phyloP scores from a whole-genome alignment of 2,888 invertebrate genomes.

The Endomychus coccineus region DNA sequence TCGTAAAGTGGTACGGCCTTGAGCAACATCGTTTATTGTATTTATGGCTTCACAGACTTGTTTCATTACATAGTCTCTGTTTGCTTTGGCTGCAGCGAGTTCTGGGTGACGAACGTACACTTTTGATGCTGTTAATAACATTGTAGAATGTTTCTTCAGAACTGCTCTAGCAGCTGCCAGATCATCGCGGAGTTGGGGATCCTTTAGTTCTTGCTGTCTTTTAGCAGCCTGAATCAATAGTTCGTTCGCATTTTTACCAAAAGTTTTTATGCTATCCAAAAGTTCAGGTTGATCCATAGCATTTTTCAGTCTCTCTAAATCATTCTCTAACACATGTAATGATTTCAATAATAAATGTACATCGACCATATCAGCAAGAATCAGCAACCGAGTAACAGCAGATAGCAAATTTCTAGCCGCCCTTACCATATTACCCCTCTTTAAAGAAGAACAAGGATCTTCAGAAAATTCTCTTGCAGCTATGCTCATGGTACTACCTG shows the following conservation, averaged over 20 bases:
- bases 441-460: constrained; percentile 93
- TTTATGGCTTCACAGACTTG: constrained; percentile 95
- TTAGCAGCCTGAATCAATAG: constrained; percentile 78
- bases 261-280: constrained; percentile 78
- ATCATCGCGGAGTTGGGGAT: constrained; percentile 86
- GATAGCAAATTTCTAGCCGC: constrained; percentile 87
- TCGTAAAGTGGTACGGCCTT: constrained; percentile 66
- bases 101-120: constrained; percentile 97
- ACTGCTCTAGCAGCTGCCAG: constrained; percentile 93
- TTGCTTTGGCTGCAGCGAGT: constrained; percentile 90
- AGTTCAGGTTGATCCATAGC: constrained; percentile 92
- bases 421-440: constrained; percentile 90
- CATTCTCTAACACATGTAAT: constrained; percentile 84
- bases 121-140: constrained; percentile 93
- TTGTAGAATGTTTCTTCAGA: constrained; percentile 94
- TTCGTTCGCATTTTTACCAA: constrained; percentile 75
- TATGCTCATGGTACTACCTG: constrained; percentile 78
- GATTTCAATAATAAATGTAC: constrained; percentile 87
- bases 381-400: constrained; percentile 89
- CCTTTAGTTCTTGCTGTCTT: constrained; percentile 84
- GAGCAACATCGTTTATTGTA: constrained; percentile 89
- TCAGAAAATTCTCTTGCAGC: constrained; percentile 93
- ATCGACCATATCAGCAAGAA: constrained; percentile 97
- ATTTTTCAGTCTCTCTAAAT: constrained; percentile 81
- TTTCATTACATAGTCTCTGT: constrained; percentile 90